Base-by-base conservation (phyloP, 2,797 vertebrate genomes). In the Acanthurus lineatus region DNA sequence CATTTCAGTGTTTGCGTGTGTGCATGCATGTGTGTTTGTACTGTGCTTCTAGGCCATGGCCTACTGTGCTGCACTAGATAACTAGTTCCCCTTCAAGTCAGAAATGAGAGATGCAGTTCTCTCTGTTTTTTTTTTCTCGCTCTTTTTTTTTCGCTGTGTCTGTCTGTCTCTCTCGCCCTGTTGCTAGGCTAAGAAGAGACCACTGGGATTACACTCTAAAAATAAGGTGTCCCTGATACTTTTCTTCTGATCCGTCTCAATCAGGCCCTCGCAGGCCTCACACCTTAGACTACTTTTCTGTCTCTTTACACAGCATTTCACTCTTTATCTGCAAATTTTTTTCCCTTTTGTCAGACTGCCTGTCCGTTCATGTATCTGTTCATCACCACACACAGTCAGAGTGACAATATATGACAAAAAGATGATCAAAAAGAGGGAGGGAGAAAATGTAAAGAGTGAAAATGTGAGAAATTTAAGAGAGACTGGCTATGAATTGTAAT, bases 201-300 rank as follows among this genome's bases (percentile, higher is more conserved):
- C 91, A 67, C 77, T 92, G 93, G 93, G 93, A 94, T 93, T 91
- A 81, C 74, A 73, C 91, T 91, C 91, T 94, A 93, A 93, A 94
- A 91, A 94, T 94, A 94, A 88, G 87, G 85, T 90, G 90, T 92
- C 91, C 93, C 91, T 92, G 92, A 91, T 93, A 91, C 83, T 91
- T 79, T 82, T 88, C 79, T 81, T 90, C 82, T 75, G 87, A 86
- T 89, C 86, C 82, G 56, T 85, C 88, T 89, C 86, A 84, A 87
- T 81, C 76, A 81, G 81, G 48, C 61, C 83, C 68, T 79, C 53
- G 2, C 70, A 66, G 56, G 59, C 61, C 71, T 79, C 60, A 68
- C 81, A 64, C 75, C 64, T 72, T 81, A 22, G 38, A 72, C 73
- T 83, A 35, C 52, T 51, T 32, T 4, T 48, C 57, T n/a, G 15